phyloP scores from a whole-genome alignment of 64 coral and sea anemone genomes.

The Acropora yongei region DNA sequence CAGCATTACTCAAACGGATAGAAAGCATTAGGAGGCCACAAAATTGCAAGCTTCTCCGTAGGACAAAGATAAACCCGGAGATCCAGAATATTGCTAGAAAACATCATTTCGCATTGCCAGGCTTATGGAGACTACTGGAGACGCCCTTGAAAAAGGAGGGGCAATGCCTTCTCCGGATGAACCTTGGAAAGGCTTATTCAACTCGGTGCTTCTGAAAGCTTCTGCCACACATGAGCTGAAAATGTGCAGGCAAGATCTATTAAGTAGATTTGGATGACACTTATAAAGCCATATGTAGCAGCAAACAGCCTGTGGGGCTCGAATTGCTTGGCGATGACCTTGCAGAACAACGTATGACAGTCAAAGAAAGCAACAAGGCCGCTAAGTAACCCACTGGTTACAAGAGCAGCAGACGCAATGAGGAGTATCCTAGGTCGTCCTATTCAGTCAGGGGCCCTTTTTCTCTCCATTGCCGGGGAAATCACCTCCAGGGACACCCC shows the following conservation, averaged over 20 bases:
- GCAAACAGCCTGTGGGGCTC: too few relatives aligned
- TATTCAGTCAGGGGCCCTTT: too few relatives aligned
- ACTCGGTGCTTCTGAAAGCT: conserved; percentile 36
- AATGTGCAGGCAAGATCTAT: too few relatives aligned
- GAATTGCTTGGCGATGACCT: conserved; percentile 54
- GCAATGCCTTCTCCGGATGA: background rate
- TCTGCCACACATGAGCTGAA: conserved; percentile 1
- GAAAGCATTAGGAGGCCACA: conserved; percentile 45
- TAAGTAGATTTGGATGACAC: too few relatives aligned
- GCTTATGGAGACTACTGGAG: background rate
- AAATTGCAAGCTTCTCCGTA: conserved; percentile 33
- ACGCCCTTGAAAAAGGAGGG: conserved; percentile 23
- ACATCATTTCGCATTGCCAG: background rate
- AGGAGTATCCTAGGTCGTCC: too few relatives aligned
- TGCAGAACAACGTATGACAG: conserved; percentile 18
- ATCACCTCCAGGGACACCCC: conserved; percentile 9
- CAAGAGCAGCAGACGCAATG: too few relatives aligned
- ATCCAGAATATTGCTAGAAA: conserved; percentile 46
- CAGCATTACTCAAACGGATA: conserved; percentile 40
- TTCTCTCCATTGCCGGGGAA: background rate
- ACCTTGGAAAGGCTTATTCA: conserved; percentile 34
- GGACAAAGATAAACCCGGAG: conserved; percentile 28
- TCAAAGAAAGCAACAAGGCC: conserved; percentile 14
- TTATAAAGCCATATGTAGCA: too few relatives aligned
- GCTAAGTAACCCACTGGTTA: background rate